Evolutionary conservation across 2,113 vertebrate species (phyloP).

Genomic region (Hippocampus guttulatus): DNA sequence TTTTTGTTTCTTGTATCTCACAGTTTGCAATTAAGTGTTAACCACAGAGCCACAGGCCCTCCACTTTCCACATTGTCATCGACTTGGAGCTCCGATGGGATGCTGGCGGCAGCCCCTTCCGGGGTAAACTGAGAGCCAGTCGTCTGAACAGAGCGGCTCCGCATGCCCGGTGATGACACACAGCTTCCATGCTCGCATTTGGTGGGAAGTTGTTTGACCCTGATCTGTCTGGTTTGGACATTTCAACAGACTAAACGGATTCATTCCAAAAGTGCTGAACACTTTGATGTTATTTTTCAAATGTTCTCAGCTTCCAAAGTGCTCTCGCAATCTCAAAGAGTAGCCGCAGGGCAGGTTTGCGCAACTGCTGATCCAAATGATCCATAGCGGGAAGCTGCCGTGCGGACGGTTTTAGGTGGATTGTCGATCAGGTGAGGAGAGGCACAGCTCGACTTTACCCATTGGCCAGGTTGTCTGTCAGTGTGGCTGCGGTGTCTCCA

Average conservation of each 20-base stretch:
- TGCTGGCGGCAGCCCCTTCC: conserved; percentile 29
- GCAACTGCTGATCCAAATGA: not conserved
- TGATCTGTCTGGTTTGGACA: conserved; percentile 29
- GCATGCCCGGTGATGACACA: conserved; percentile 45
- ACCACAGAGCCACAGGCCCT: not conserved
- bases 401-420: conserved; percentile 8
- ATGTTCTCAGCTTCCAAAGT: not conserved
- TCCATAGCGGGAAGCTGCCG: not conserved
- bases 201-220: conserved; percentile 27
- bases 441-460: conserved; percentile 25
- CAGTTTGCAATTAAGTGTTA: not conserved
- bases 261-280: conserved; percentile 25
- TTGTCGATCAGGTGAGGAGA: conserved; percentile 18
- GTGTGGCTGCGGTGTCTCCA: conserved; percentile 15
- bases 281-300: not conserved
- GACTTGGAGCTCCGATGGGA: conserved; percentile 14
- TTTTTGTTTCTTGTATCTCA: not conserved
- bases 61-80: conserved; percentile 17
- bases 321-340: not conserved
- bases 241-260: conserved; percentile 34
- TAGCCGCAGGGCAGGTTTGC: not conserved
- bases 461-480: conserved; percentile 15
- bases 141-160: not conserved
- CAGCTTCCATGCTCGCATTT: conserved; percentile 43
- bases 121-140: conserved; percentile 28